A percentile compares a stretch with the other conserved stretches of the same genome.
Conservation (phyloP, 2,797 vertebrate species). For the Ctenopoma kingsleyae region DNA sequence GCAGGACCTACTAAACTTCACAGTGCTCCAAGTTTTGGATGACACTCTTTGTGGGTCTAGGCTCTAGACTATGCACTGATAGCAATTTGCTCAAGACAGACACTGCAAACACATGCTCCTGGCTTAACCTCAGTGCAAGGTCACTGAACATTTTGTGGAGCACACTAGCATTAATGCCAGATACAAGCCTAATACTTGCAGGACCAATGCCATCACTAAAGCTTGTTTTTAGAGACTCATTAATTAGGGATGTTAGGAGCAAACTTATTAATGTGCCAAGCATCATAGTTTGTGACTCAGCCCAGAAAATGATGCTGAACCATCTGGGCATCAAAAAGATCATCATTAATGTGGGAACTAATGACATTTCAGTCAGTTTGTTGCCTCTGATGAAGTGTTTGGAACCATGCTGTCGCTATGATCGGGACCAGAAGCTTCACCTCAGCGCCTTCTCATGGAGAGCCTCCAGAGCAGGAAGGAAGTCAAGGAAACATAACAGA, state of each 20-base stretch:
- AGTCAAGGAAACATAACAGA: slow-evolving; percentile 10
- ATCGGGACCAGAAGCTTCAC: slow-evolving; percentile 23
- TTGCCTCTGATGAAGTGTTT: slow-evolving; percentile 38
- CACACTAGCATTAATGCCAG: slow-evolving; percentile 20
- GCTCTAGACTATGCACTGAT: slow-evolving; percentile 4
- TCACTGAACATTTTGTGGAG: slow-evolving; percentile 21
- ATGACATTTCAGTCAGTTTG: slow-evolving; percentile 50
- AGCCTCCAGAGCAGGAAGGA: neutral
- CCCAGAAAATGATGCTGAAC: slow-evolving; percentile 51
- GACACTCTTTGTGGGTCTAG: neutral
- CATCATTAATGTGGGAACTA: slow-evolving; percentile 50
- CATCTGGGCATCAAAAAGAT: slow-evolving; percentile 51
- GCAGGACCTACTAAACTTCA: neutral
- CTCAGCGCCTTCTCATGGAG: slow-evolving; percentile 13
- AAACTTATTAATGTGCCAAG: slow-evolving; percentile 51
- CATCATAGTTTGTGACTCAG: slow-evolving; percentile 53
- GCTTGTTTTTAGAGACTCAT: slow-evolving; percentile 42
- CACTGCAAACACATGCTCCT: slow-evolving; percentile 17
- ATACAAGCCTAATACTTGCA: slow-evolving; percentile 30
- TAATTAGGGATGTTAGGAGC: slow-evolving; percentile 59
- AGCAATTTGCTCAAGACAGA: slow-evolving; percentile 18
- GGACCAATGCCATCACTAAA: slow-evolving; percentile 36
- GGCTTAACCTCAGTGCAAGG: slow-evolving; percentile 28
- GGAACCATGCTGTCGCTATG: slow-evolving; percentile 21
- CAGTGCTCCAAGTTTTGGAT: slow-evolving; percentile 4